phyloP scores from a whole-genome alignment of 2,888 invertebrate genomes.

The Caenorhabditis sp. region DNA sequence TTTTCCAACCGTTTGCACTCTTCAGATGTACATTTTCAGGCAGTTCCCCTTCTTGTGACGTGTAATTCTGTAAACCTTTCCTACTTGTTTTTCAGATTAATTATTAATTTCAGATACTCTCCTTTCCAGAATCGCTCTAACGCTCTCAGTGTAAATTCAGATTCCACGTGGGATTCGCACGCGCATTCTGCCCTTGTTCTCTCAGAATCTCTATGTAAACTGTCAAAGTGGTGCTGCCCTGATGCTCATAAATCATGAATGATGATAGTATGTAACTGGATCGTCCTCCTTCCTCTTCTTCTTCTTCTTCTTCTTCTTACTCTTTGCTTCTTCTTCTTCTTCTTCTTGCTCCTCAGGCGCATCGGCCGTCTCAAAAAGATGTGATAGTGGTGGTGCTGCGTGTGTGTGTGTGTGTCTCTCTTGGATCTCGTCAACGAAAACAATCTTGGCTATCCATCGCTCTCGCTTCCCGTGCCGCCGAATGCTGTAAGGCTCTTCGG shows the following conservation, averaged over 20 bases:
- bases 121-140: too few relatives aligned
- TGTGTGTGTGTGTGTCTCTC: not conserved
- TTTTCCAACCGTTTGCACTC: too few relatives aligned
- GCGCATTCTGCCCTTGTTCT: not conserved
- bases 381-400: too few relatives aligned
- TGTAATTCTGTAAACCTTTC: too few relatives aligned
- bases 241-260: constrained; percentile 36
- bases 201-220: not conserved
- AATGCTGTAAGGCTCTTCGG: constrained; percentile 24
- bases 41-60: too few relatives aligned
- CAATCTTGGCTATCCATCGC: constrained; percentile 1
- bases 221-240: too few relatives aligned
- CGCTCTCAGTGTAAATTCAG: too few relatives aligned
- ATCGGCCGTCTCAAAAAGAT: constrained; percentile 5
- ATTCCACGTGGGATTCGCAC: not conserved
- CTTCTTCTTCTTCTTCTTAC: not conserved
- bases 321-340: constrained; percentile 3
- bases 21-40: too few relatives aligned
- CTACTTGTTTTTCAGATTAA: too few relatives aligned
- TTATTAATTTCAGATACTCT: too few relatives aligned
- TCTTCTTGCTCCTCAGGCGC: too few relatives aligned
- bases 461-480: constrained; percentile 2
- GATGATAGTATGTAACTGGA: constrained; percentile 44
- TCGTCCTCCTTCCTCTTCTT: constrained; percentile 19
- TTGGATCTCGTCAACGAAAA: constrained; percentile 19